phyloP scores from a whole-genome alignment of 2,888 invertebrate genomes.

The Eledone cirrhosa region DNA sequence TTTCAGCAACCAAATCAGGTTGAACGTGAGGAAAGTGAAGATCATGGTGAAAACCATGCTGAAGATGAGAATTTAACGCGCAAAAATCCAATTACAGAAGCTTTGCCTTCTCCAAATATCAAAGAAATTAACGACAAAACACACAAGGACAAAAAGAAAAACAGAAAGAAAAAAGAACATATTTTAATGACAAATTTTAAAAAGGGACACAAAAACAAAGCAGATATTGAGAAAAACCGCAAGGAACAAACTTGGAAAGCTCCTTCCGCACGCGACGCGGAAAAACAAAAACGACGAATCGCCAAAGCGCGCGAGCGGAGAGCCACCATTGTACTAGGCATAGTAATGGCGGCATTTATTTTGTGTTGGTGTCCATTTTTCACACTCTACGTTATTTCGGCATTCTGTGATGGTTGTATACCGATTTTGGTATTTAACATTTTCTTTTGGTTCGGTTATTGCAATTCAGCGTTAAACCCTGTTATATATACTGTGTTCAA shows the following conservation, averaged over 20 bases:
- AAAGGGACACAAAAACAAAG: conserved; percentile 34
- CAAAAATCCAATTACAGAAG: neutral
- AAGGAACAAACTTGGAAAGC: conserved; percentile 37
- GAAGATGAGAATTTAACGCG: conserved; percentile 23
- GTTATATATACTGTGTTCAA: conserved; percentile 95
- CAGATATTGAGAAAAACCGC: conserved; percentile 12
- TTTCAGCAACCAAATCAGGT: neutral
- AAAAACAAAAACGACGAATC: conserved; percentile 89
- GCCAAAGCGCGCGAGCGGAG: conserved; percentile 95
- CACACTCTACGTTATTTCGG: conserved; percentile 69
- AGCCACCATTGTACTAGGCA: conserved; percentile 93
- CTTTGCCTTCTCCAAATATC: neutral
- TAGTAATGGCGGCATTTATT: conserved; percentile 98
- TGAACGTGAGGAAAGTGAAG: neutral
- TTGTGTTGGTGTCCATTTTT: conserved; percentile 99
- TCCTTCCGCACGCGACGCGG: conserved; percentile 76
- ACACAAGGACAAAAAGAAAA: conserved; percentile 29
- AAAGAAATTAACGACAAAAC: conserved; percentile 27
- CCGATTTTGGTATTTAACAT: conserved; percentile 76
- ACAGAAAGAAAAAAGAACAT: conserved; percentile 38
- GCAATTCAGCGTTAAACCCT: conserved; percentile 95
- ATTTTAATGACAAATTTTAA: conserved; percentile 40
- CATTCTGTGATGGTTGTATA: conserved; percentile 61
- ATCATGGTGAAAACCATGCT: neutral
- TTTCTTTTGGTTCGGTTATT: conserved; percentile 96